Conservation (phyloP, 2,113 vertebrate genomes). For the Lepisosteus oculatus region DNA sequence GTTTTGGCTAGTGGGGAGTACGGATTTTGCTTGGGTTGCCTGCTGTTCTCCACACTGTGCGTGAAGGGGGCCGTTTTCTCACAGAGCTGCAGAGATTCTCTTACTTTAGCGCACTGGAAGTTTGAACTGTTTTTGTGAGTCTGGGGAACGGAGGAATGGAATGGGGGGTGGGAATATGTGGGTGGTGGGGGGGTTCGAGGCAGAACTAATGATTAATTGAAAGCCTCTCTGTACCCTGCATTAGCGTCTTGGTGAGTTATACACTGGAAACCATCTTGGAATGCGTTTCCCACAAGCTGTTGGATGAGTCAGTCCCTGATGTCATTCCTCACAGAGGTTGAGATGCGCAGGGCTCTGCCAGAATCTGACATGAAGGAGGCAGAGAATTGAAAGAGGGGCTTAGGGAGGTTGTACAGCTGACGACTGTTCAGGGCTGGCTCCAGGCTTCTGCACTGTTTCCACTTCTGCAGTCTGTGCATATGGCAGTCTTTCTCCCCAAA, state of each 20-base stretch:
- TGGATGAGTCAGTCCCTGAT: constrained; percentile 10
- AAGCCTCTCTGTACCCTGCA: neutral
- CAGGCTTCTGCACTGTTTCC: neutral
- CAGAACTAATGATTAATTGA: neutral
- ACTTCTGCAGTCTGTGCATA: neutral
- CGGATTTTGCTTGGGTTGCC: too few relatives aligned
- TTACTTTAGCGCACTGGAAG: too few relatives aligned
- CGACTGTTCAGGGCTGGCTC: neutral
- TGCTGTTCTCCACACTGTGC: too few relatives aligned
- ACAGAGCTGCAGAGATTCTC: too few relatives aligned
- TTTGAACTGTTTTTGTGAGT: too few relatives aligned
- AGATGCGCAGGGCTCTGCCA: neutral
- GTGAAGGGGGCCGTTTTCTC: too few relatives aligned
- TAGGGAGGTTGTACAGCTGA: neutral
- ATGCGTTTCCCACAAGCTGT: constrained; percentile 16
- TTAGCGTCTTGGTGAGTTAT: neutral
- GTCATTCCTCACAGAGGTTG: neutral
- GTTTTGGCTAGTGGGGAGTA: too few relatives aligned
- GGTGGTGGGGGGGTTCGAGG: too few relatives aligned
- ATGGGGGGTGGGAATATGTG: too few relatives aligned
- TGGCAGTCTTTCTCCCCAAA: neutral
- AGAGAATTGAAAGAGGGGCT: neutral
- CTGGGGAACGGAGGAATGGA: too few relatives aligned
- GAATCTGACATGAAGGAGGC: neutral
- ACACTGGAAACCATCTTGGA: neutral